Conservation (phyloP, 2,888 invertebrate species). For the Hypercompe scribonia region DNA sequence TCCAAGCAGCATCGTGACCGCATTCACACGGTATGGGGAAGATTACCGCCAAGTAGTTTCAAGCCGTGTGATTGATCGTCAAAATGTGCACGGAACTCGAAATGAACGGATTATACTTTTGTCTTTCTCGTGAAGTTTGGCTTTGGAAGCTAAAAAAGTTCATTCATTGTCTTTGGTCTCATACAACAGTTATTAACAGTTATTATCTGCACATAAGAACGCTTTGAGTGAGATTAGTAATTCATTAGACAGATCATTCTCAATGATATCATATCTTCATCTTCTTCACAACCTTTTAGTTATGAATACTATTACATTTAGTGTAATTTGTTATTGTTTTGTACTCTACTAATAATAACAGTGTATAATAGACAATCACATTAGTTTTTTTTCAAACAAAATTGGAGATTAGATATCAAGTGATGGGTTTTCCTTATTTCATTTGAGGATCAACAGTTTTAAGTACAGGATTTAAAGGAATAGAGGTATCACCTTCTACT, state of each 20-base stretch:
- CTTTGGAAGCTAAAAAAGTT: conserved; percentile 16
- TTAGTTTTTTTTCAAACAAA: neutral
- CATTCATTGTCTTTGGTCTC: conserved; percentile 9
- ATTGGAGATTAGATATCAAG: neutral
- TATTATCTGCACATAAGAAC: neutral
- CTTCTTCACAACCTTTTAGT: neutral
- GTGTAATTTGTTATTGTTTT: neutral
- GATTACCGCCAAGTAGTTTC: conserved; percentile 75
- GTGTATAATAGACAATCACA: neutral
- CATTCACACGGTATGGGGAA: conserved; percentile 79
- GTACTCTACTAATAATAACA: neutral
- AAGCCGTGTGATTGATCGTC: conserved; percentile 79
- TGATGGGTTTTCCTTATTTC: neutral
- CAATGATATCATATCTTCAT: neutral
- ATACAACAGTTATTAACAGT: neutral
- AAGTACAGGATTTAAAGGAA: neutral
- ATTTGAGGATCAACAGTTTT: neutral
- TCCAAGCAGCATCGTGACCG: conserved; percentile 70
- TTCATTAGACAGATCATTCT: neutral
- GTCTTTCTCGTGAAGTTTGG: conserved; percentile 53
- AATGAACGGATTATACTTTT: conserved; percentile 75
- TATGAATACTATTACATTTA: neutral
- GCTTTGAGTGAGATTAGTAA: neutral
- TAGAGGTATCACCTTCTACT: neutral
- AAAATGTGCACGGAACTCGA: conserved; percentile 67